These are phyloP conservation scores for Thecophora atra DNA, from an alignment of 2,888 invertebrate genomes.

Conservation along the genomic window DNA sequence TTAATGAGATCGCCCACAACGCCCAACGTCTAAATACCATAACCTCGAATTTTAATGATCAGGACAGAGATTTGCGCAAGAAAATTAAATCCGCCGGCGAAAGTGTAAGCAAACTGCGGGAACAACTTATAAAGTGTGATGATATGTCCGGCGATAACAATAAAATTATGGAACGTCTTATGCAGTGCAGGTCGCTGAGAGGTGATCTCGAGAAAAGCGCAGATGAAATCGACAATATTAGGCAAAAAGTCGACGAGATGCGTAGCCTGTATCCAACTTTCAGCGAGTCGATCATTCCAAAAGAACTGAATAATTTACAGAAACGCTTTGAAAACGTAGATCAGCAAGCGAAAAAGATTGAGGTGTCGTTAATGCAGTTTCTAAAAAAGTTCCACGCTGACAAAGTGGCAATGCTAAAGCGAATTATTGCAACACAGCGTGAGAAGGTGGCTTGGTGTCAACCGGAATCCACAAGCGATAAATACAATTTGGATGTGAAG, in stretches of 20 bases:
- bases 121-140: slow-evolving; percentile 87
- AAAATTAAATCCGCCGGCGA: slow-evolving; percentile 78
- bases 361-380: slow-evolving; percentile 79
- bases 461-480: slow-evolving; percentile 88
- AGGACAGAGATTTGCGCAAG: slow-evolving; percentile 77
- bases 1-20: slow-evolving; percentile 76
- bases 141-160: slow-evolving; percentile 88
- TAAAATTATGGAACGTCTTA: slow-evolving; percentile 81
- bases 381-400: slow-evolving; percentile 89
- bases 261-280: slow-evolving; percentile 80
- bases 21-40: slow-evolving; percentile 79
- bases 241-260: slow-evolving; percentile 76
- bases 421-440: slow-evolving; percentile 81
- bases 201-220: slow-evolving; percentile 76
- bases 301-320: slow-evolving; percentile 84
- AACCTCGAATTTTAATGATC: slow-evolving; percentile 77
- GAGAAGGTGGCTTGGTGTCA: slow-evolving; percentile 93
- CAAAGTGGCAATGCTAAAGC: slow-evolving; percentile 81
- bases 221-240: slow-evolving; percentile 75
- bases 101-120: slow-evolving; percentile 77
- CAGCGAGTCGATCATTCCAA: slow-evolving; percentile 79
- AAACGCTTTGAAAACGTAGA: slow-evolving; percentile 83
- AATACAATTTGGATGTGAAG: slow-evolving; percentile 92
- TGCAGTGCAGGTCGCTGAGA: slow-evolving; percentile 78
- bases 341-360: slow-evolving; percentile 83